These are phyloP conservation scores for Pseudomugil tenellus DNA, from an alignment of 2,797 vertebrate species.

Conservation along the genomic window DNA sequence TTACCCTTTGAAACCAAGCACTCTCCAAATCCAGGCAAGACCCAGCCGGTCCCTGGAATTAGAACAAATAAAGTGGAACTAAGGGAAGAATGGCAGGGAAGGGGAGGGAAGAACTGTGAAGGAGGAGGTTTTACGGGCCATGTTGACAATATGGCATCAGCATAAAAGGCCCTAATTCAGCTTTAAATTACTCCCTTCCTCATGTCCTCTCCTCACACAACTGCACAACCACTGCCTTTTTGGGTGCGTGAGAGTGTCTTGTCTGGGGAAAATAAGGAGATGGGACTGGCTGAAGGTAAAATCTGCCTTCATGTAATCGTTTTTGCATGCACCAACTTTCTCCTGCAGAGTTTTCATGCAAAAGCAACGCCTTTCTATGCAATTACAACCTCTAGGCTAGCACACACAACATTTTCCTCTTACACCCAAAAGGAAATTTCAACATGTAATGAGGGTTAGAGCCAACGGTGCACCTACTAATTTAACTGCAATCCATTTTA, in stretches of 20 bases:
- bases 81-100: slow-evolving; percentile 69
- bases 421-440: slow-evolving; percentile 18
- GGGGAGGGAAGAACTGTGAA: slow-evolving; percentile 55
- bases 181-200: slow-evolving; percentile 75
- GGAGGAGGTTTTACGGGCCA: slow-evolving; percentile 71
- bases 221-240: slow-evolving; percentile 44
- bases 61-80: slow-evolving; percentile 83
- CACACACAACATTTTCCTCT: background rate
- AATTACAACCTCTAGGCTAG: slow-evolving; percentile 14
- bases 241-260: slow-evolving; percentile 38
- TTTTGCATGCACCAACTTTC: slow-evolving; percentile 33
- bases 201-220: slow-evolving; percentile 44
- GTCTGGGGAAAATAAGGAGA: slow-evolving; percentile 34
- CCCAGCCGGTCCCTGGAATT: slow-evolving; percentile 85
- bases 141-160: slow-evolving; percentile 82
- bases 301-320: slow-evolving; percentile 30
- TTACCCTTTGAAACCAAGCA: slow-evolving; percentile 88
- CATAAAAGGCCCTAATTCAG: slow-evolving; percentile 83
- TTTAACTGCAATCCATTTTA: slow-evolving; percentile 50
- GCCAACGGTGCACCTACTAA: slow-evolving; percentile 37
- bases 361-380: slow-evolving; percentile 15
- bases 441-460: slow-evolving; percentile 43
- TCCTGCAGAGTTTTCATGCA: slow-evolving; percentile 11
- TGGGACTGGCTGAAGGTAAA: slow-evolving; percentile 11
- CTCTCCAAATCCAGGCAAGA: slow-evolving; percentile 87